Percentiles rank a stretch among this genome's conserved stretches.
These are phyloP conservation scores for Craterocephalus amniculus DNA, from an alignment of 2,797 vertebrate species.

Conservation along the genomic window DNA sequence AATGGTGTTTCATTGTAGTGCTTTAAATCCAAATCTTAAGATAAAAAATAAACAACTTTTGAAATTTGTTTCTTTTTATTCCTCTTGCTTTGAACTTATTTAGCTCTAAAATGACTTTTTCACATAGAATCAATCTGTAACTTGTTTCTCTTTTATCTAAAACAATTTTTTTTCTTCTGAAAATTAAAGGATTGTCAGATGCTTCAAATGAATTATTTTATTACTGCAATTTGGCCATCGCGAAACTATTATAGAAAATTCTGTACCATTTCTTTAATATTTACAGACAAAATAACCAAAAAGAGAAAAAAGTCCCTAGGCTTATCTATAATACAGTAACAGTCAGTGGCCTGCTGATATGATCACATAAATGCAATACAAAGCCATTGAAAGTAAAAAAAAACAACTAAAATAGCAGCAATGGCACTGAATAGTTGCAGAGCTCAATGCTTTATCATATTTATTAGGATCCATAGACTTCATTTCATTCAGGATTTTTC, in stretches of 20 bases:
- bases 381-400: not conserved
- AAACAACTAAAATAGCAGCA: not conserved
- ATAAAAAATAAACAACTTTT: not conserved
- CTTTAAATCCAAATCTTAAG: not conserved
- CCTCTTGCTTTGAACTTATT: not conserved
- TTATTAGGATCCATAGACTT: conserved; percentile 10
- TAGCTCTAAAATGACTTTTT: not conserved
- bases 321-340: not conserved
- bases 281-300: not conserved
- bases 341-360: not conserved
- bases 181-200: not conserved
- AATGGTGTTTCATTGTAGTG: not conserved
- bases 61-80: not conserved
- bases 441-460: conserved; percentile 6
- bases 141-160: not conserved
- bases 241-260: not conserved
- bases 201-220: not conserved
- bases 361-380: conserved; percentile 11
- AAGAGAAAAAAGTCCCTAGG: not conserved
- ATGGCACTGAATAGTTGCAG: conserved; percentile 6
- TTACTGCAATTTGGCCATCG: not conserved
- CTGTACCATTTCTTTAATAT: not conserved
- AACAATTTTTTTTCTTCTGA: not conserved
- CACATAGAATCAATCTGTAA: not conserved
- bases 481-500: conserved; percentile 10